Percentiles rank a stretch among this genome's conserved stretches.
These are phyloP conservation scores for Staurois parvus DNA, from an alignment of 2,797 vertebrate genomes.

Conservation along the genomic window DNA sequence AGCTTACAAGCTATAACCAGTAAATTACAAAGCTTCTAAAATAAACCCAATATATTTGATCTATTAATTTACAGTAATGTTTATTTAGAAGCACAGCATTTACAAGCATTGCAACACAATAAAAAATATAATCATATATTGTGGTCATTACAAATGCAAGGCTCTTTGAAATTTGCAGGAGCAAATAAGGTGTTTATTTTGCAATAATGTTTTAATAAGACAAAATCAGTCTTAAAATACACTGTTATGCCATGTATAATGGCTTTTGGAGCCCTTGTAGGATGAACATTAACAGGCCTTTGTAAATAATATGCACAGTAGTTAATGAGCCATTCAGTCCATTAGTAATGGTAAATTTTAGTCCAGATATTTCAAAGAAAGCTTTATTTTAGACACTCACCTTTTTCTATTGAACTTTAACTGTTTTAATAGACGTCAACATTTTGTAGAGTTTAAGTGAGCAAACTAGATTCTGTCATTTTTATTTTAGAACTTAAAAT, in stretches of 20 bases:
- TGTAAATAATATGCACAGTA: slow-evolving; percentile 20
- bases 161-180: neutral
- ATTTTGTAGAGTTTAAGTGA: too few relatives aligned
- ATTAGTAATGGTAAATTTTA: slow-evolving; percentile 11
- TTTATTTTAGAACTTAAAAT: too few relatives aligned
- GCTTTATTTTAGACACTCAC: neutral
- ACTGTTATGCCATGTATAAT: slow-evolving; percentile 17
- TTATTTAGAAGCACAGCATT: too few relatives aligned
- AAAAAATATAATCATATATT: too few relatives aligned
- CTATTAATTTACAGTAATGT: too few relatives aligned
- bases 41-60: too few relatives aligned
- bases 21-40: too few relatives aligned
- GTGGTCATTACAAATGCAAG: too few relatives aligned
- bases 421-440: neutral
- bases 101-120: too few relatives aligned
- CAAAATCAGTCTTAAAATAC: neutral
- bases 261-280: slow-evolving; percentile 8
- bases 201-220: too few relatives aligned
- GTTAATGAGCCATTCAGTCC: slow-evolving; percentile 23
- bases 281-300: slow-evolving; percentile 1
- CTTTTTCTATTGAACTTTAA: slow-evolving; percentile 3
- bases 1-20: too few relatives aligned
- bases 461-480: too few relatives aligned
- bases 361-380: neutral
- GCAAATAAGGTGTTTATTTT: neutral